These are phyloP conservation scores for Danaus melanippus DNA, from an alignment of 1,140 invertebrate genomes.

Conservation along the genomic window DNA sequence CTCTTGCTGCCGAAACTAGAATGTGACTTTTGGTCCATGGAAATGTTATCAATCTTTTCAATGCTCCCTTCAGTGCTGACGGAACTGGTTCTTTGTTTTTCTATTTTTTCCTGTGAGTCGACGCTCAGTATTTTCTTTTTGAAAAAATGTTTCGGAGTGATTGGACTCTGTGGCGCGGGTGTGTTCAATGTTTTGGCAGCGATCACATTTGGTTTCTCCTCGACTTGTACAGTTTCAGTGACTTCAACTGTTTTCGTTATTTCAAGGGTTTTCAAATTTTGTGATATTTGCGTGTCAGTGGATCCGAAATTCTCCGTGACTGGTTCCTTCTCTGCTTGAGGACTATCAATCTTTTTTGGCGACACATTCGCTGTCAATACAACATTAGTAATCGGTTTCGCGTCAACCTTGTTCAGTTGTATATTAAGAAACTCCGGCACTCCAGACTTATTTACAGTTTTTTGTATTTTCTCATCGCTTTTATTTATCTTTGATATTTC, in stretches of 20 bases:
- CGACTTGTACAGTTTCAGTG: constrained; percentile 26
- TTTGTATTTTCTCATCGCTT: constrained; percentile 59
- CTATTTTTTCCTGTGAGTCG: constrained; percentile 47
- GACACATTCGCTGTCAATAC: constrained; percentile 74
- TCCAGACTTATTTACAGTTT: constrained; percentile 37
- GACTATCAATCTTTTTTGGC: constrained; percentile 59
- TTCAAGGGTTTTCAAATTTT: constrained; percentile 25
- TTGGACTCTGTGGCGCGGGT: constrained; percentile 42
- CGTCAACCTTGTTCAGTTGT: constrained; percentile 79
- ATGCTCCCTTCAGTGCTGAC: constrained; percentile 58
- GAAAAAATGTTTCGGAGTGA: constrained; percentile 55
- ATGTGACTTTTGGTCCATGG: constrained; percentile 63
- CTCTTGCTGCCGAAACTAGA: constrained; percentile 68
- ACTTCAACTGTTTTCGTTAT: constrained; percentile 38
- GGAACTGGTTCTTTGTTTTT: constrained; percentile 56
- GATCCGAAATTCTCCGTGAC: constrained; percentile 39
- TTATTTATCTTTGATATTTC: constrained; percentile 49
- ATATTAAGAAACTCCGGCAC: constrained; percentile 82
- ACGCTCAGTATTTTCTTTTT: constrained; percentile 57
- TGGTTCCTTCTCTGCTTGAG: constrained; percentile 47
- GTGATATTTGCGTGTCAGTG: constrained; percentile 37
- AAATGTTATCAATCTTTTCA: constrained; percentile 64
- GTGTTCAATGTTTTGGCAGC: constrained; percentile 26
- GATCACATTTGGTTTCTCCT: constrained; percentile 33
- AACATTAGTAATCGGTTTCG: constrained; percentile 73